Base-by-base conservation (phyloP, 2,113 vertebrate genomes). In the Colistium nudipinnis region DNA sequence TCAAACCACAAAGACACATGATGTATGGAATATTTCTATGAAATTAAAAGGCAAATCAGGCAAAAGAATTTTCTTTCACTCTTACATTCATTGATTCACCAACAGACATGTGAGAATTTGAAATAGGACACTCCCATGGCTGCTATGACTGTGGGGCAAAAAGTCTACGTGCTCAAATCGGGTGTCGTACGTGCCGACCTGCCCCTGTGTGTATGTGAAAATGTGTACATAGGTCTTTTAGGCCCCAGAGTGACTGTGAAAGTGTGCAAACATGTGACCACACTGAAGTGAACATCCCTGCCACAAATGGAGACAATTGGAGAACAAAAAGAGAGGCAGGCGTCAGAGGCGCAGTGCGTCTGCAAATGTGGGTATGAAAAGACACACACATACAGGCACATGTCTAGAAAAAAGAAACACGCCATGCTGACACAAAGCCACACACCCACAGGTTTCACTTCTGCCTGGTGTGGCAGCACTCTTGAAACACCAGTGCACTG, bases 381-480 rank as follows among this genome's bases (percentile, higher is more conserved):
- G 59, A 84, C 67, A 76, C 72, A 63, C 73, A 63, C 68, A 54
- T 35, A 64, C 72, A 80, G 83, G 76, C 84, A 80, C 62, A 86
- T 72, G 77, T n/a, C n/a, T n/a, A n/a, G n/a, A n/a, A n/a, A n/a
- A 80, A 57, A 86, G 74, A 86, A 83, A 84, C 81, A 90, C 82
- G 88, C 66, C 78, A 88, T 56, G 71, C 84, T 81, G 79, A 85
- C 82, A 81, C 51, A 84, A 89, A 89, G 65, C 82, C 89, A 65
- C 89, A 91, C 89, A 87, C 86, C 90, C 91, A 89, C 85, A 87
- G 76, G 91, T 94, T 93, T 94, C 93, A 92, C 87, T 93, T 94
- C 92, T 93, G 89, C 88, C 80, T 91, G 74, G 86, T 91, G 90
- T 91, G 91, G 90, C 90, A 91, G 85, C 83, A 69, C 64, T 87